A percentile compares a stretch with the other conserved stretches of the same genome.
These are phyloP conservation scores for Microcebus murinus DNA, from an alignment of 2,113 vertebrate species.

Conservation along the genomic window DNA sequence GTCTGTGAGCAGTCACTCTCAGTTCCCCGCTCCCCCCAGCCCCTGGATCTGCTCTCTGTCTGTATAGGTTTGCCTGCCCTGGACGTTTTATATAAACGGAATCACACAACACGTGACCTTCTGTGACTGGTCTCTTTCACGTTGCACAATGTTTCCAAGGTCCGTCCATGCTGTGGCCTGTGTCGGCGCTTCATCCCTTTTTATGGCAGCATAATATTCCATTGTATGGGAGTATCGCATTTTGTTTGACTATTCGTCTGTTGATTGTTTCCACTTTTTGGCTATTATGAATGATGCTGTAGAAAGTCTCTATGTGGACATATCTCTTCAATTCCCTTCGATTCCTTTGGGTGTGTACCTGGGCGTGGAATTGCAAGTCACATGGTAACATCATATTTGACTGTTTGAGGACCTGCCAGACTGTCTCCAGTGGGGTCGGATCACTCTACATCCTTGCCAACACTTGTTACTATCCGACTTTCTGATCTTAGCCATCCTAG, in stretches of 20 bases:
- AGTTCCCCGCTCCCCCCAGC: no score
- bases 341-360: background rate
- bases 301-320: background rate
- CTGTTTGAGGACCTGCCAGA: background rate
- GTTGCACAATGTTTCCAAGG: background rate
- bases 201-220: background rate
- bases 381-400: background rate
- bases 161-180: accelerated
- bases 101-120: background rate
- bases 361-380: background rate
- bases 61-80: background rate
- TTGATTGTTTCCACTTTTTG: background rate
- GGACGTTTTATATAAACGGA: background rate
- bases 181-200: accelerated
- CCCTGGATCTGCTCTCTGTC: background rate
- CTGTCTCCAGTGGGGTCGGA: background rate
- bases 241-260: background rate
- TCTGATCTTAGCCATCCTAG: background rate
- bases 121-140: background rate
- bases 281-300: background rate
- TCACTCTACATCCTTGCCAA: background rate
- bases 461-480: background rate
- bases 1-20: no score
- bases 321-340: background rate
- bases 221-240: accelerated